These are phyloP conservation scores for Leptodactylus fuscus DNA, from an alignment of 2,113 vertebrate species.

Conservation along the genomic window DNA sequence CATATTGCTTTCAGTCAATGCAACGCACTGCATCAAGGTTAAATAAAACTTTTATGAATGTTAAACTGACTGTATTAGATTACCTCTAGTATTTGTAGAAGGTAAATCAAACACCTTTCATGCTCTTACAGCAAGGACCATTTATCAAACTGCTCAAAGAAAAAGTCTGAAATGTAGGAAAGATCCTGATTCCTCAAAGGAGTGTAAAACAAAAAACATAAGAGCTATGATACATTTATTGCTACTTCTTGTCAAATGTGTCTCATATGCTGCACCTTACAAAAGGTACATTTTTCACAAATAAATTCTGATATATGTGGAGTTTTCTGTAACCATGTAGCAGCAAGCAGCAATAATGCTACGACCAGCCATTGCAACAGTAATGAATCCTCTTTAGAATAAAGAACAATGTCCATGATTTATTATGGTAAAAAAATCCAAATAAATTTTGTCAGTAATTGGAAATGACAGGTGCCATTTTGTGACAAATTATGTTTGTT, in stretches of 20 bases:
- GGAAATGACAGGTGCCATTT: no score
- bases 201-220: constrained; percentile 18
- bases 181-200: constrained; percentile 12
- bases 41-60: constrained; percentile 45
- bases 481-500: no score
- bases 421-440: no score
- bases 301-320: neutral
- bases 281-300: neutral
- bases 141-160: constrained; percentile 38
- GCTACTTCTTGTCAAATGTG: neutral
- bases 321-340: neutral
- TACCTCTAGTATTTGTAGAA: constrained; percentile 35
- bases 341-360: neutral
- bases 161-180: neutral
- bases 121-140: neutral
- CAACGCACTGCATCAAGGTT: constrained; percentile 29
- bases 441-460: no score
- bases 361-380: neutral
- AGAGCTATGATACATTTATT: constrained; percentile 23
- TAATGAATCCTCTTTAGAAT: neutral
- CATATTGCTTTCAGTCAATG: neutral
- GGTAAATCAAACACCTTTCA: constrained; percentile 51
- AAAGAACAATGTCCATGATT: neutral
- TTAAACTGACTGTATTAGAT: constrained; percentile 39
- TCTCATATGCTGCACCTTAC: neutral